Base-by-base conservation (phyloP, 64 coral and sea anemone species). In the Catalaphyllia jardinei region DNA sequence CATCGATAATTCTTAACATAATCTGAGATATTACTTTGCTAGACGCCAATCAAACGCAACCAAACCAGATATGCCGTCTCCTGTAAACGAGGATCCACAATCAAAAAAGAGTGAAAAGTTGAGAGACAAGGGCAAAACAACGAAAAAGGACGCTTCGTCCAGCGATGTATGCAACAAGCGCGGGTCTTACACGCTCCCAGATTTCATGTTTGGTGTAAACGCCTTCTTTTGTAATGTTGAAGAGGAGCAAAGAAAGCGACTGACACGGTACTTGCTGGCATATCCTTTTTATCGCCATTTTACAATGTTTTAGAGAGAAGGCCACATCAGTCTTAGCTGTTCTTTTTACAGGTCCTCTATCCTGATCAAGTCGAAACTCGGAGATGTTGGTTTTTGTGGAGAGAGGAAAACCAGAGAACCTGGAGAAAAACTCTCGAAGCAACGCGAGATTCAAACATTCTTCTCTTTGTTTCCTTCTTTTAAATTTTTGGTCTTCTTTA, bases 201-300 rank as follows among this genome's bases (percentile, higher is more conserved):
- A 97, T 63, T 90, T 97, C 72, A 51, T 97, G 46, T 87, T 60
- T 35, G 95, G 92, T 75, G 92, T 97, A 9, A 88, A 79, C 42
- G 80, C 90, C 39, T 94, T 89, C 59, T 97, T 91, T 52, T 31
- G 46, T 50, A 82, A 74, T 67, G 86, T 94, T 78, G 62, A 85
- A 31, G 88, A 97, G 27, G 76, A 87, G 25, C 17, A 87, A 22
- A 60, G 78, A 22, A 97, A 91, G 71, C 86, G 76, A 88, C 73
- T 97, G 24, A 88, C 59, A 2, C 78, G 95, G 49, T 93, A 93
- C 59, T 46, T 97, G 57, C 79, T 97, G 82, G 95, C 95, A 97
- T 97, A 97, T 97, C 95, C 95, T 97, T 46, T 91, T 83, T 19
- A 19, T 16, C 64, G 14, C 30, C 61, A 14, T n/a, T 24, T 52